Conservation (phyloP, 1,140 invertebrate genomes). For the Hormaphis cornu region DNA sequence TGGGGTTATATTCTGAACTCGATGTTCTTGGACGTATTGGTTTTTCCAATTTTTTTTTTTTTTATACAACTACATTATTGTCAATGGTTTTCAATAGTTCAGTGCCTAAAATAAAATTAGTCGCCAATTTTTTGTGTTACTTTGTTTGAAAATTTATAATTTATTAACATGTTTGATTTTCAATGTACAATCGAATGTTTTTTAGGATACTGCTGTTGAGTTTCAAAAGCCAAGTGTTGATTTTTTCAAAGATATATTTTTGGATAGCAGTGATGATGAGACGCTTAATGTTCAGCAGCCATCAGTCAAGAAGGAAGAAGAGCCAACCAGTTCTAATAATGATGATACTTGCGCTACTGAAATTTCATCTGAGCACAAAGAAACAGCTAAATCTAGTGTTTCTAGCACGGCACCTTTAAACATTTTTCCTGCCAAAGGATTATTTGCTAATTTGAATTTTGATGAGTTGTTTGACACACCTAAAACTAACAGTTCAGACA, state of each 20-base stretch:
- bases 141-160: no score
- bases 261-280: conserved; percentile 24
- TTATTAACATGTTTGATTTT: no score
- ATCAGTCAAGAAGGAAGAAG: neutral
- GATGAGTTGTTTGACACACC: conserved; percentile 9
- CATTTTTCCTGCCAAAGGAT: conserved; percentile 10
- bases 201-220: neutral
- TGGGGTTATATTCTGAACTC: no score
- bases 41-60: no score
- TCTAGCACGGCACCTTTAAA: neutral
- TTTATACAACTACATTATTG: no score
- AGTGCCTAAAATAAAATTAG: no score
- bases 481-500: neutral
- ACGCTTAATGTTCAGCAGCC: neutral
- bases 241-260: conserved; percentile 28
- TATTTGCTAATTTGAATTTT: conserved; percentile 29
- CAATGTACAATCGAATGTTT: no score
- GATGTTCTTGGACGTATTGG: no score
- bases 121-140: no score
- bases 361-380: neutral
- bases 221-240: conserved; percentile 6
- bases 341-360: neutral
- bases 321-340: neutral
- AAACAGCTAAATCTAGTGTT: neutral
- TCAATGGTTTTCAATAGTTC: no score